phyloP scores from a whole-genome alignment of 2,888 invertebrate species.

The Ochropacha duplaris region DNA sequence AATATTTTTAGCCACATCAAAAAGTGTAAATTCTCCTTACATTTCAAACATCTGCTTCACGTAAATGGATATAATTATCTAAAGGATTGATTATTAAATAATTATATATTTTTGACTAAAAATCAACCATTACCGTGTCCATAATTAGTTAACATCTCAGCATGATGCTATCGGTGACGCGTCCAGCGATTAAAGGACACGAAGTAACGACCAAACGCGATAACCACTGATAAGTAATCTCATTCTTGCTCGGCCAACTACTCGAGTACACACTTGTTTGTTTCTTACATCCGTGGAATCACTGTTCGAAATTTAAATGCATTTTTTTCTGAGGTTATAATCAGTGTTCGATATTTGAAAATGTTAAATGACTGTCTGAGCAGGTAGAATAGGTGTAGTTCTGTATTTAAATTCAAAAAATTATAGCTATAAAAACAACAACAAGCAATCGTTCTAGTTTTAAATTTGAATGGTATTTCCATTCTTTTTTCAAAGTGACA shows the following conservation, averaged over 20 bases:
- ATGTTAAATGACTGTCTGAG: not conserved
- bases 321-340: constrained; percentile 4
- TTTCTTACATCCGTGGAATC: constrained; percentile 51
- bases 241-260: constrained; percentile 68
- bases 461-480: constrained; percentile 7
- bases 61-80: too few species aligned
- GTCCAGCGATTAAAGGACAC: constrained; percentile 75
- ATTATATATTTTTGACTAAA: too few species aligned
- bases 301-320: constrained; percentile 7
- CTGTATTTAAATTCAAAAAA: constrained; percentile 16
- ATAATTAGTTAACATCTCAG: constrained; percentile 47
- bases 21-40: too few species aligned
- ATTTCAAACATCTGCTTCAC: too few species aligned
- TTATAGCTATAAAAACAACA: constrained; percentile 2
- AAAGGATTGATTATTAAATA: too few species aligned
- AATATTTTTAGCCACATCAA: too few species aligned
- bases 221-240: constrained; percentile 77
- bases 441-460: constrained; percentile 11
- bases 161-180: constrained; percentile 68
- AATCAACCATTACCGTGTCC: constrained; percentile 47
- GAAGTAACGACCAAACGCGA: constrained; percentile 69
- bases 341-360: not conserved
- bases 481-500: not conserved
- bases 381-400: constrained; percentile 1
- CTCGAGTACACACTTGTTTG: constrained; percentile 63